Base-by-base conservation (phyloP, 2,113 vertebrate species). In the Psilopogon haemacephalus region DNA sequence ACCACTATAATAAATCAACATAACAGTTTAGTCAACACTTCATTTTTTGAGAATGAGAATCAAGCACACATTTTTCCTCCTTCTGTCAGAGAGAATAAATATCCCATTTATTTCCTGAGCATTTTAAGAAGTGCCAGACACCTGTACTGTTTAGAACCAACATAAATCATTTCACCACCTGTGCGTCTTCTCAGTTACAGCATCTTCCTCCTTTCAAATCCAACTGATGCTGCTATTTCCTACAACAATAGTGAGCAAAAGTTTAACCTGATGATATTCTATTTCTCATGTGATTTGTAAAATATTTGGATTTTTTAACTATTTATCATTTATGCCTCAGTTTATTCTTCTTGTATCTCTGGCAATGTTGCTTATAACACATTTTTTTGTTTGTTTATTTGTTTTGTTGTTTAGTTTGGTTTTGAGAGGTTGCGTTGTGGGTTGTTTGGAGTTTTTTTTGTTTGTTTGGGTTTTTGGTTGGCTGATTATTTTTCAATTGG, bases 1-100 rank as follows among this genome's bases (percentile, higher is more conserved):
- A 83, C 9, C 54, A 70, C 88, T 88, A 56, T 77, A 97, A 97
- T 97, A 96, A 97, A 97, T 97, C 95, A 97, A 94, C 33, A 80
- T 33, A 94, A 79, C 48, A 83, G 85, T 95, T 97, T 94, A 86
- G 79, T 96, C 71, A 96, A 87, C 86, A 71, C 72, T 96, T 96
- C 88, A 90, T 97, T 97, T 96, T 58, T 71, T 96, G 90, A 96
- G 72, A 93, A 26, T 50, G 48, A 64, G 81, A 96, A 95, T 94
- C 86, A 96, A 90, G 69, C n/a, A 72, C 67, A 91, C 55, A 92
- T 37, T 93, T 94, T 93, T 95, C 87, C 93, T 97, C 40, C 85
- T 85, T 76, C 90, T 97, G 93, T 93, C 97, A 95, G 35, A 58
- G 38, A 96, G 70, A 95, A 97, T 89, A 95, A 96, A 96, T 95